Base-by-base conservation (phyloP, 2,888 invertebrate species). In the Pterobdella sp. region DNA sequence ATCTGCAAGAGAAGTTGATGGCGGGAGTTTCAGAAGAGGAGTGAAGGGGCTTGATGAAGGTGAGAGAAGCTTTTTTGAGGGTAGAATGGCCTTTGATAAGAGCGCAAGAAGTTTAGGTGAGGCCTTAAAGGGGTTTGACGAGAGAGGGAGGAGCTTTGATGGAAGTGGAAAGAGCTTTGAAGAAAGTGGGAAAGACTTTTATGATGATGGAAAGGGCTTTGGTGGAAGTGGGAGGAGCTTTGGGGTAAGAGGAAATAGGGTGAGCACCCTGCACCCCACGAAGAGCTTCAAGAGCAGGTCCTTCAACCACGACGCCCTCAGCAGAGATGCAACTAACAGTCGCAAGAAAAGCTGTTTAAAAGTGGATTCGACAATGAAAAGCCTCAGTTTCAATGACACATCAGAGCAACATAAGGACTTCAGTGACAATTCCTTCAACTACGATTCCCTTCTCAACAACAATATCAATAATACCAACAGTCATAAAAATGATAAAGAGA, bases 231-330 rank as follows among this genome's bases (percentile, higher is more conserved):
- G n/a, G n/a, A n/a, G n/a, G n/a, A n/a, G n/a, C n/a, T n/a, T n/a
- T n/a, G n/a, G n/a, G n/a, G n/a, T n/a, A n/a, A n/a, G n/a, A n/a
- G n/a, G n/a, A n/a, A n/a, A n/a, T n/a, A n/a, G n/a, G n/a, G n/a
- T n/a, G n/a, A n/a, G n/a, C n/a, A n/a, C n/a, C n/a, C n/a, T n/a
- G n/a, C n/a, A n/a, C n/a, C n/a, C n/a, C n/a, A n/a, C n/a, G n/a
- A n/a, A n/a, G n/a, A n/a, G n/a, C 60, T 56, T 56, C 60, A 7
- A n/a, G 26, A 56, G 60, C n/a, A 56, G 60, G 60, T 56, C 60
- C 18, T 56, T 56, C 60, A 56, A 56, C 60, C 4, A 1, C 35
- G 26, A 56, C 18, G 26, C 4, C 63, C 22, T 4, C 32, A 71
- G 36, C 18, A 63, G 37, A n/a, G 34, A 71, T 31, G 49, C 37